Conservation (phyloP, 1,140 invertebrate genomes). For the Drosophila athabasca region DNA sequence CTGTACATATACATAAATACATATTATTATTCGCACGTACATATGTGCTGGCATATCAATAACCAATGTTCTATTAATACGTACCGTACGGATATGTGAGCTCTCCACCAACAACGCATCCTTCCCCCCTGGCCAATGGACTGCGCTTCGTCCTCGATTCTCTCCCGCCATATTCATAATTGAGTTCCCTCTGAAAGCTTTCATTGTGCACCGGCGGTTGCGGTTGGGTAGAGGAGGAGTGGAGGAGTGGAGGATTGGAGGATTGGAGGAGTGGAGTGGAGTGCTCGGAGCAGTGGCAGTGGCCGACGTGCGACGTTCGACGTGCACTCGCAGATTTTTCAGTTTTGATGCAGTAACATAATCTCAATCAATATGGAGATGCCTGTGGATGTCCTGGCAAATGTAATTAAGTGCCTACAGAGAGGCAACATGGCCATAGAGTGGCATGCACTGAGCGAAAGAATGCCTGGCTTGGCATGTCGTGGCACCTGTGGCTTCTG, state of each 20-base stretch:
- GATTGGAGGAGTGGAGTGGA: too few relatives aligned
- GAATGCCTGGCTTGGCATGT: too few relatives aligned
- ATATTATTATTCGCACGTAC: neutral
- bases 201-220: too few relatives aligned
- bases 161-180: neutral
- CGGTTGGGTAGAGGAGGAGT: too few relatives aligned
- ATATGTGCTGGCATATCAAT: too few relatives aligned
- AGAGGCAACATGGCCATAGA: conserved; percentile 2
- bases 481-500: too few relatives aligned
- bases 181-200: too few relatives aligned
- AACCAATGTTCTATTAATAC: neutral
- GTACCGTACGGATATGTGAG: neutral
- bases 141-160: neutral
- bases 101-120: neutral
- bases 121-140: neutral
- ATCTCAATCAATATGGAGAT: conserved; percentile 28
- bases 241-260: too few relatives aligned
- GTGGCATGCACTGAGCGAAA: neutral
- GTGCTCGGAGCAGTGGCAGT: too few relatives aligned
- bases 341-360: conserved; percentile 34
- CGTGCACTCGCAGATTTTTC: conserved; percentile 7
- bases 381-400: conserved; percentile 12
- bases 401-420: conserved; percentile 34
- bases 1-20: conserved; percentile 17
- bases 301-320: too few relatives aligned